Conservation (phyloP, 2,113 vertebrate species). For the Pteruthius melanotis region DNA sequence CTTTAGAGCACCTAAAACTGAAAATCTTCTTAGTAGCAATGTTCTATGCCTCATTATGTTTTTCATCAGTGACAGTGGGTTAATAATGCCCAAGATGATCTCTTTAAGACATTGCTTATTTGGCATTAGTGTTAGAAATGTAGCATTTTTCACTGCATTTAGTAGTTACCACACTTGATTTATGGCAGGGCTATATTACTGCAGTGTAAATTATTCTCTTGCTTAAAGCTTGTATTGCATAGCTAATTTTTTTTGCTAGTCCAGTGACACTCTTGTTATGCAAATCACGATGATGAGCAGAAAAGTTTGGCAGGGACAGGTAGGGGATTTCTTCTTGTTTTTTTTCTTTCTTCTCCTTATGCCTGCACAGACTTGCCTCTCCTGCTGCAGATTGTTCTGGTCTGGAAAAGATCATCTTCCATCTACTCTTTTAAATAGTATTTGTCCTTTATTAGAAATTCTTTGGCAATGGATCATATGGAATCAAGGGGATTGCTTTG, state of each 20-base stretch:
- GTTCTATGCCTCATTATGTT: conserved; percentile 24
- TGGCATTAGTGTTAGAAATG: not conserved
- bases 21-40: conserved; percentile 40
- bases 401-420: not conserved
- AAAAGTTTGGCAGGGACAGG: not conserved
- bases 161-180: conserved; percentile 44
- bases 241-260: conserved; percentile 14
- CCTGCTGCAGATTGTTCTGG: not conserved
- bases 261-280: not conserved
- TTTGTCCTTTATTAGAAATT: conserved; percentile 1
- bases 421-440: not conserved
- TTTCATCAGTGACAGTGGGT: not conserved
- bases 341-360: not conserved
- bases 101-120: not conserved
- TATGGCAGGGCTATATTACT: not conserved
- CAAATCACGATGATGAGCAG: not conserved
- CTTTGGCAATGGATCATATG: not conserved
- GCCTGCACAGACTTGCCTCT: not conserved
- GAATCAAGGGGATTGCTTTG: not conserved
- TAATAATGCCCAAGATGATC: conserved; percentile 18
- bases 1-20: conserved; percentile 22
- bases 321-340: not conserved
- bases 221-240: not conserved
- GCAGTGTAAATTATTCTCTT: conserved; percentile 13
- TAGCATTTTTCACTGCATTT: conserved; percentile 45